These are phyloP conservation scores for Andrena bicolor DNA, from an alignment of 2,888 invertebrate genomes.

Conservation along the genomic window DNA sequence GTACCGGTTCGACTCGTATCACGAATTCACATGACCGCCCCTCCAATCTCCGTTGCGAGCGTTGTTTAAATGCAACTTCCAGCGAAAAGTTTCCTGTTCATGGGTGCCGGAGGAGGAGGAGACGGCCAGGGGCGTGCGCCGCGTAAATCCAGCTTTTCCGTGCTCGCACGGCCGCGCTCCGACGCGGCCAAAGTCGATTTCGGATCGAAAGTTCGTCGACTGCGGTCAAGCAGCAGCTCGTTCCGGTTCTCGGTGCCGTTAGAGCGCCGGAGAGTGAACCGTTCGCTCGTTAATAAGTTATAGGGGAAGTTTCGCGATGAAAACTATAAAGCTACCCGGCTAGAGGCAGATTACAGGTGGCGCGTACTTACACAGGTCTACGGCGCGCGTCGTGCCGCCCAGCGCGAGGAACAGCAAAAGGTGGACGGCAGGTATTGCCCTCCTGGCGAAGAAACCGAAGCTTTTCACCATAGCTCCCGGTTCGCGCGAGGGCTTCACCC, in stretches of 20 bases:
- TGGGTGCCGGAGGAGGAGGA: neutral
- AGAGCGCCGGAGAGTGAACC: neutral
- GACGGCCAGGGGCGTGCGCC: neutral
- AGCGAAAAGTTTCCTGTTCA: slow-evolving; percentile 27
- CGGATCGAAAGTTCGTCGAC: slow-evolving; percentile 67
- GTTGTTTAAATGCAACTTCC: slow-evolving; percentile 37
- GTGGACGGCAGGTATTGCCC: slow-evolving; percentile 79
- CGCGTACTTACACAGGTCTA: slow-evolving; percentile 81
- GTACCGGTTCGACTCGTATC: slow-evolving; percentile 12
- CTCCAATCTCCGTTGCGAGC: slow-evolving; percentile 4
- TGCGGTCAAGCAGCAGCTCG: slow-evolving; percentile 30
- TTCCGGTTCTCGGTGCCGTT: no score
- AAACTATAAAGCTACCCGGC: slow-evolving; percentile 26
- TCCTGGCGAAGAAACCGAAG: slow-evolving; percentile 76
- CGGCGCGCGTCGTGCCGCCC: slow-evolving; percentile 74
- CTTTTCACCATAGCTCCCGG: slow-evolving; percentile 80
- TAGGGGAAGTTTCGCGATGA: slow-evolving; percentile 54
- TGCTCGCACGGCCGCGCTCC: neutral
- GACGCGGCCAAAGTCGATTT: slow-evolving; percentile 57
- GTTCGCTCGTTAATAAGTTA: slow-evolving; percentile 65
- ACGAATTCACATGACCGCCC: slow-evolving; percentile 5
- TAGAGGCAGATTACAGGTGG: slow-evolving; percentile 43
- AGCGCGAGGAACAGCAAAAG: slow-evolving; percentile 72
- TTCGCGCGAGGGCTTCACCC: slow-evolving; percentile 80
- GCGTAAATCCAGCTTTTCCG: slow-evolving; percentile 34